Evolutionary conservation across 2,888 invertebrate genomes (phyloP), one percentile per base, ranked within the genome.

Genomic region (Drosophila paracracens): DNA sequence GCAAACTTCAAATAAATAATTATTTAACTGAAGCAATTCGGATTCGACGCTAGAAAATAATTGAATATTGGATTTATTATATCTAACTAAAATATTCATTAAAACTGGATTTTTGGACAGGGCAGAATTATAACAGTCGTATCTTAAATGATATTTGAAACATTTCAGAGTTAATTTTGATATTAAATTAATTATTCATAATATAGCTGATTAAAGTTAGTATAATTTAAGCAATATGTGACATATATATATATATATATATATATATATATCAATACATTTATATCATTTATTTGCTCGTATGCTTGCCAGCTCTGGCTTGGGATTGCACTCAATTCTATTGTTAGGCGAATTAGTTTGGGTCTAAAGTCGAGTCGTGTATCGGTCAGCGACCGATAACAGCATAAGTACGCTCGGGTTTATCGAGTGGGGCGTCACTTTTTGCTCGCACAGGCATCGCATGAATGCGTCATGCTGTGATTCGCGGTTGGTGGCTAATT

Each of bases 361-460:
- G 29, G 70, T 54, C 53, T 35, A 70, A 70, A 70, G 70, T 70
- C 70, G 53, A 58, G 48, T 38, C 33, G 7, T 27, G 29, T 58
- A 35, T 46, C 46, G 21, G 58, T 27, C 63, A 7, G 43, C 35
- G 63, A 36, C 31, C 46, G 69, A 68, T 69, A 68, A 69, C 40
- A 56, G 57, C 70, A 31, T 29, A 25, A 51, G 35, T 69, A 27
- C 38, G n/a, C 29, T 38, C 27, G 43, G 46, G 53, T 62, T 77
- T 72, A 77, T 78, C 73, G 56, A 40, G 52, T 38, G 59, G 40
- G 52, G 70, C 58, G 53, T 18, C 54, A 67, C 27, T 46, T 60
- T 36, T 21, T 51, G 36, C 35, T 31, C 11, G 35, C n/a, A 2
- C 10, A 4, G 25, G 5, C 10, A 53, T 25, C 8, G 13, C 21